Percentiles rank a stretch among this genome's conserved stretches.
Conservation (phyloP, 1,140 invertebrate genomes). For the Hypsibius dujardini region DNA sequence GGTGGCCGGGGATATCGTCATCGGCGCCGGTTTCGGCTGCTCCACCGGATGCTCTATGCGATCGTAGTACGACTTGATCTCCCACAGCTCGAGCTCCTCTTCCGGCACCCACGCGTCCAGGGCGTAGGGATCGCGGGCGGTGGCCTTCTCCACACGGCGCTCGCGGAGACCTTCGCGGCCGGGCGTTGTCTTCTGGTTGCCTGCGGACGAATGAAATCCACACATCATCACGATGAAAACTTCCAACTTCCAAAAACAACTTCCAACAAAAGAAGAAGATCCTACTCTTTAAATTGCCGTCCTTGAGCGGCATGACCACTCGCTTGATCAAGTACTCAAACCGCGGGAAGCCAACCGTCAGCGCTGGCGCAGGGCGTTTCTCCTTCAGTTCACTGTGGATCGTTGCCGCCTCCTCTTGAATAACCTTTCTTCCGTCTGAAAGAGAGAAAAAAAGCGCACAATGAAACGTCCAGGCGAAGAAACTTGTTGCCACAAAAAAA, state of each 20-base stretch:
- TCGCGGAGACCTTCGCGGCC: slow-evolving; percentile 42
- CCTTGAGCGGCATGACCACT: neutral
- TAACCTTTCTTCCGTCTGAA: neutral
- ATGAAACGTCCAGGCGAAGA: slow-evolving; percentile 2
- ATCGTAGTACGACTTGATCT: slow-evolving; percentile 44
- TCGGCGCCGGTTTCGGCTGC: no score
- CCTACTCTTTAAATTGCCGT: neutral
- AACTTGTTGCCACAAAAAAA: slow-evolving; percentile 12
- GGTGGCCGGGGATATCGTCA: neutral
- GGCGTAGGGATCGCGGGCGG: slow-evolving; percentile 31
- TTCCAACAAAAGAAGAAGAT: no score
- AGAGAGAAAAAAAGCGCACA: no score
- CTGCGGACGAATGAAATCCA: slow-evolving; percentile 39
- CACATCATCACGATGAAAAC: no score
- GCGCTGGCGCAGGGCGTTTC: slow-evolving; percentile 60
- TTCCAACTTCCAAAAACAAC: no score
- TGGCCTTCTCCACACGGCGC: slow-evolving; percentile 27
- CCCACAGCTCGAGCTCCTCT: slow-evolving; percentile 85
- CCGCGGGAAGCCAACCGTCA: slow-evolving; percentile 89
- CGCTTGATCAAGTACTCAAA: slow-evolving; percentile 32
- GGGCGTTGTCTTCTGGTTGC: slow-evolving; percentile 48
- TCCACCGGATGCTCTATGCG: slow-evolving; percentile 7
- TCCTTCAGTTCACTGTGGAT: neutral
- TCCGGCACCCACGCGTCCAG: slow-evolving; percentile 88
- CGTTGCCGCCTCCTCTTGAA: neutral